Conservation (phyloP, 2,113 vertebrate genomes). For the Azemiops feae region DNA sequence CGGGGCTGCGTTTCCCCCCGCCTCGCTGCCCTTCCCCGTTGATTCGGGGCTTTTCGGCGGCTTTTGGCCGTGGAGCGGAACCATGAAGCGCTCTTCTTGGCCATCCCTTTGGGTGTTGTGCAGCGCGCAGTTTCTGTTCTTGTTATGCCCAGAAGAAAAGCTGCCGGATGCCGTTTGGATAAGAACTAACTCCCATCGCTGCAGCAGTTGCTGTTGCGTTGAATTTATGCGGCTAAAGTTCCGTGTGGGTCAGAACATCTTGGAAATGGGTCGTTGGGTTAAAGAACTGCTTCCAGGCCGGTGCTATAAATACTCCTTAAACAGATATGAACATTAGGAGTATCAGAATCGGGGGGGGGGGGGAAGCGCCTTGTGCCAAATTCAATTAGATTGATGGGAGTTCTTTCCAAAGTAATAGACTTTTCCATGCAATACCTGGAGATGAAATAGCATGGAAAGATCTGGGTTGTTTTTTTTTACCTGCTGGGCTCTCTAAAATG, state of each 20-base stretch:
- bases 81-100: not conserved
- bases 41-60: not conserved
- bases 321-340: not conserved
- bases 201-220: not conserved
- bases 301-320: too few relatives aligned
- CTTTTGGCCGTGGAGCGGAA: not conserved
- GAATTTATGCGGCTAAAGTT: not conserved
- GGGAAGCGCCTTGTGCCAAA: not conserved
- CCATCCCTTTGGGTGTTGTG: not conserved
- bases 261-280: not conserved
- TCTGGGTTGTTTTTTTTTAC: not conserved
- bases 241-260: not conserved
- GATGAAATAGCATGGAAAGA: not conserved
- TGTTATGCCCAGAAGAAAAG: not conserved
- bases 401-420: not conserved
- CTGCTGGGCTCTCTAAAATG: not conserved
- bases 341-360: not conserved
- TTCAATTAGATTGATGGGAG: not conserved
- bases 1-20: not conserved
- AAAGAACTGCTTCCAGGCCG: not conserved
- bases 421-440: not conserved
- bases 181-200: too few relatives aligned
- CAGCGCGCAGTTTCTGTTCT: not conserved
- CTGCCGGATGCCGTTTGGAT: not conserved
- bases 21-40: not conserved